Percentiles rank a stretch among this genome's conserved stretches.
Conservation (phyloP, 2,888 invertebrate genomes). For the Agriotes lineatus region DNA sequence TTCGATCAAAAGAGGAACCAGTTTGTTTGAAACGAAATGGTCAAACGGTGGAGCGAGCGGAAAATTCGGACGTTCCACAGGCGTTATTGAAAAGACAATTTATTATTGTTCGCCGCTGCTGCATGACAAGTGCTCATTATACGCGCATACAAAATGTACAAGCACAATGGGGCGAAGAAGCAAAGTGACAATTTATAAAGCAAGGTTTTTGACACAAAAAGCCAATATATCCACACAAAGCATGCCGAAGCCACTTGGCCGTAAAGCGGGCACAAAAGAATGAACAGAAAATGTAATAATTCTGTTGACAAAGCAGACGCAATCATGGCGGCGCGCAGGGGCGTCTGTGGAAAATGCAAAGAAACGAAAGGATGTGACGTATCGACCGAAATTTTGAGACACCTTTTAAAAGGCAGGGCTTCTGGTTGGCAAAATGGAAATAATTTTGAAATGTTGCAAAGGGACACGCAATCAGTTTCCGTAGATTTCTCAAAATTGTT, state of each 20-base stretch:
- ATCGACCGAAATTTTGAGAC: not conserved
- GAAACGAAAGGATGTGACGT: no score
- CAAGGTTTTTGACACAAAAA: conserved; percentile 31
- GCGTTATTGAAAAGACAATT: not conserved
- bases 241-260: conserved; percentile 34
- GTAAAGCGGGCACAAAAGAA: conserved; percentile 38
- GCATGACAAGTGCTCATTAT: not conserved
- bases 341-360: conserved; percentile 3
- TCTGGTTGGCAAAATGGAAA: no score
- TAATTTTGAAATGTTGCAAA: no score
- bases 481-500: no score
- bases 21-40: conserved; percentile 8
- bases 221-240: conserved; percentile 34
- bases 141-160: conserved; percentile 1
- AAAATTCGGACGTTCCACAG: not conserved
- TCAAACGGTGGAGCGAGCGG: not conserved
- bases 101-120: not conserved
- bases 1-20: conserved; percentile 16
- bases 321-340: conserved; percentile 24
- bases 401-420: no score
- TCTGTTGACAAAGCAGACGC: conserved; percentile 39
- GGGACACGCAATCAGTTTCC: no score
- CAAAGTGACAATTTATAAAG: conserved; percentile 28
- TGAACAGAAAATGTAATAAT: conserved; percentile 40
- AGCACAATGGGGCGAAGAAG: not conserved